Evolutionary conservation across 2,797 vertebrate species (phyloP).

Genomic region (Glyptemys insculpta): DNA sequence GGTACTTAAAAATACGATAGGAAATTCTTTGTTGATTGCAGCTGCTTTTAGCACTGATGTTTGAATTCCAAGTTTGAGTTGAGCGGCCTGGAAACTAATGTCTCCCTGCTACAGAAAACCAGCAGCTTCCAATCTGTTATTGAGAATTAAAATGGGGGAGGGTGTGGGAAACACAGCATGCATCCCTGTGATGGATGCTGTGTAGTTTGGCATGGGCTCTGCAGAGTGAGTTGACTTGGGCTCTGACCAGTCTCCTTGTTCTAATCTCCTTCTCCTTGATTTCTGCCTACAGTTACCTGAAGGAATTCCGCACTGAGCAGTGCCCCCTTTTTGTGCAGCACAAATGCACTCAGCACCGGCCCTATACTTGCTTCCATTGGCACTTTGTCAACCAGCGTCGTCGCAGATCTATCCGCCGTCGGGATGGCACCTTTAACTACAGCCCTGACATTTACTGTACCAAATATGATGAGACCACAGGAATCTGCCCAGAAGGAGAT

Average conservation of each 20-base stretch:
- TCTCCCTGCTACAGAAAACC: background rate
- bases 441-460: slow-evolving; percentile 98
- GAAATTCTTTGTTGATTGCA: background rate
- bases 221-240: rapidly evolving
- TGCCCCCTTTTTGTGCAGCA: slow-evolving; percentile 98
- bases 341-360: slow-evolving; percentile 97
- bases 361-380: slow-evolving; percentile 99
- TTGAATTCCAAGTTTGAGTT: background rate
- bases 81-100: background rate
- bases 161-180: background rate
- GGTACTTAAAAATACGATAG: background rate
- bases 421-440: slow-evolving; percentile 98
- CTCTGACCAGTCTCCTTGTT: background rate
- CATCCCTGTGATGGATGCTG: rapidly evolving
- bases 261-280: background rate
- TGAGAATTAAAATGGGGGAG: background rate
- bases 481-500: slow-evolving; percentile 96
- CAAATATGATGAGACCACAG: slow-evolving; percentile 97
- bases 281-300: slow-evolving; percentile 90
- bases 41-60: background rate
- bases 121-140: background rate
- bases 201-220: background rate
- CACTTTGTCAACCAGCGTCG: slow-evolving; percentile 98
- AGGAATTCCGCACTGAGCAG: slow-evolving; percentile 99
- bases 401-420: slow-evolving; percentile 93